These are phyloP conservation scores for Xestobium rufovillosum DNA, from an alignment of 2,888 invertebrate species.

Conservation along the genomic window DNA sequence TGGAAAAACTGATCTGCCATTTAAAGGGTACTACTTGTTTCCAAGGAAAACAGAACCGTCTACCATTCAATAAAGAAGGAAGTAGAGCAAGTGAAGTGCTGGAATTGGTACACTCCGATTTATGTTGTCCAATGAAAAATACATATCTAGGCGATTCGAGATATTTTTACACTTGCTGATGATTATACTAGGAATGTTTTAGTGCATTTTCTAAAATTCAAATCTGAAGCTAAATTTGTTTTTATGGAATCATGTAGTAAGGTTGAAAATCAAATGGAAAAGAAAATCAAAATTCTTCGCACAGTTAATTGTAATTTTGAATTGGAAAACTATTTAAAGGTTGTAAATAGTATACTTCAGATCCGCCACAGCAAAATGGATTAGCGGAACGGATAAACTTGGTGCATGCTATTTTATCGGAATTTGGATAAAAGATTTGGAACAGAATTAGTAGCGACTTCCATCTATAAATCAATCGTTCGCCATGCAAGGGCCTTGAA, in stretches of 20 bases:
- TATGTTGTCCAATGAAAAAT: neutral
- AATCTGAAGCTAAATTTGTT: neutral
- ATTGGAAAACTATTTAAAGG: no score
- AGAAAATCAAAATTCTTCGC: neutral
- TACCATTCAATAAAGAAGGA: neutral
- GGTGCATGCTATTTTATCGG: no score
- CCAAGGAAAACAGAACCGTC: conserved; percentile 12
- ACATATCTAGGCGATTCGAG: neutral
- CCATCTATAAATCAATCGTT: no score
- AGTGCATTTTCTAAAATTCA: neutral
- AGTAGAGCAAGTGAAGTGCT: neutral
- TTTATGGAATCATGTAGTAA: neutral
- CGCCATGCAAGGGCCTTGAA: no score
- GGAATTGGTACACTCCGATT: neutral
- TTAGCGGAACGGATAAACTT: no score
- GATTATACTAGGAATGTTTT: neutral
- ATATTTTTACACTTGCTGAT: no score
- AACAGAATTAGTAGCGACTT: no score
- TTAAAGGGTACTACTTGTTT: neutral
- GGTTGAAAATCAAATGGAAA: neutral
- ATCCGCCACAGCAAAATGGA: no score
- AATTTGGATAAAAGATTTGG: no score
- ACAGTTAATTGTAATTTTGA: neutral
- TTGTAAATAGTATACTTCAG: no score
- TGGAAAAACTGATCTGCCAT: conserved; percentile 2